A percentile compares a stretch with the other conserved stretches of the same genome.
Evolutionary conservation across 2,888 invertebrate species (phyloP).

Genomic region (Ophraella communa): DNA sequence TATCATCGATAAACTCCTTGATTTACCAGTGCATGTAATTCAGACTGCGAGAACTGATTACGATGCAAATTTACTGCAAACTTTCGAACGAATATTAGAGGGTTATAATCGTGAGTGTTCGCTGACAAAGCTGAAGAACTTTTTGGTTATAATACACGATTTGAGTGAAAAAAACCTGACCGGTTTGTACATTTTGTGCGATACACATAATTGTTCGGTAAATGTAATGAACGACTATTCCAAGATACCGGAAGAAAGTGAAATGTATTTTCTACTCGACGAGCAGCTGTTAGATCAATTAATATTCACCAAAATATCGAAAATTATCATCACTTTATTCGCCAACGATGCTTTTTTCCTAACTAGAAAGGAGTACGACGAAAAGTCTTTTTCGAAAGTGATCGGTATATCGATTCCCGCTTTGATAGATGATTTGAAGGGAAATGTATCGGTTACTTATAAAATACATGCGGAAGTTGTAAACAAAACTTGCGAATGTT

Average conservation of each 20-base stretch:
- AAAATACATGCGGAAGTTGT: background rate
- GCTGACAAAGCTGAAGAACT: background rate
- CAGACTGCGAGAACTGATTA: background rate
- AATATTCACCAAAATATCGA: background rate
- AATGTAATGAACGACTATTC: background rate
- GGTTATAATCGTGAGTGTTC: background rate
- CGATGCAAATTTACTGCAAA: background rate
- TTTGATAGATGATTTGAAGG: background rate
- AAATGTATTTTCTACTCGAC: slow-evolving; percentile 7
- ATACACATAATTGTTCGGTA: background rate
- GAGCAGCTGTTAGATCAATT: slow-evolving; percentile 17
- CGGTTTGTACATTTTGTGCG: background rate
- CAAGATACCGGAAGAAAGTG: background rate
- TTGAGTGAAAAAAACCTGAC: background rate
- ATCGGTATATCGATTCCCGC: slow-evolving; percentile 23
- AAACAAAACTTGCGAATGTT: slow-evolving; percentile 18
- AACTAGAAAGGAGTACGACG: background rate
- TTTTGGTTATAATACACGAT: background rate
- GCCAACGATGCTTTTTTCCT: slow-evolving; percentile 23
- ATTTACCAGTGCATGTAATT: background rate
- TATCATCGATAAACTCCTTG: background rate
- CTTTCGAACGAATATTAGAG: background rate
- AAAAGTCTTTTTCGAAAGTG: slow-evolving; percentile 20
- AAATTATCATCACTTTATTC: slow-evolving; percentile 24
- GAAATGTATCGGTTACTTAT: slow-evolving; percentile 14